Evolutionary conservation across 1,140 invertebrate genomes (phyloP).

Genomic region (Cydia fagiglandana): DNA sequence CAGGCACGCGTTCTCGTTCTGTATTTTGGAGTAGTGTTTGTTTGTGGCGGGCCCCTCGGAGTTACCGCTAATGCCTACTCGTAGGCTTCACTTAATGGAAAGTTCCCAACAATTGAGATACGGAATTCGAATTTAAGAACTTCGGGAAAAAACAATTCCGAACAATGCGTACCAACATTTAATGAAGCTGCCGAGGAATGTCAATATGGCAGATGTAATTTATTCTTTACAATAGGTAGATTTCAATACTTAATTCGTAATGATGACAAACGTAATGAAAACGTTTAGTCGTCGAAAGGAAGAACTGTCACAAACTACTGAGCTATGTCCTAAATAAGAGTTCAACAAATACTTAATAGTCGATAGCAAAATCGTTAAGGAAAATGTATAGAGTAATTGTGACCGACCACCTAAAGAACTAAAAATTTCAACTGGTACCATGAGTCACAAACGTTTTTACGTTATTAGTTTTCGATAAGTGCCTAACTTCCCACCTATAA

Average conservation of each 20-base stretch:
- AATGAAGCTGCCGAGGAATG: constrained; percentile 18
- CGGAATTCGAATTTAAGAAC: constrained; percentile 16
- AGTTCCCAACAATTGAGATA: background rate
- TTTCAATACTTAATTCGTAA: no score
- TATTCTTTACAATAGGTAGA: background rate
- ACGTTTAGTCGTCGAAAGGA: background rate
- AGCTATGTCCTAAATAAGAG: no score
- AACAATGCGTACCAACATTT: constrained; percentile 24
- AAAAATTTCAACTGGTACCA: no score
- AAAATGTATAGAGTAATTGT: no score
- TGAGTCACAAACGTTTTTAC: no score
- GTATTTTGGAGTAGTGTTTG: background rate
- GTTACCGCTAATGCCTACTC: no score
- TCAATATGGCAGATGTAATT: constrained; percentile 21
- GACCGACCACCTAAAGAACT: no score
- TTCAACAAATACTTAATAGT: no score
- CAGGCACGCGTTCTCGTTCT: background rate
- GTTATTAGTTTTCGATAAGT: no score
- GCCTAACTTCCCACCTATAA: no score
- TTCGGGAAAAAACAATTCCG: constrained; percentile 6
- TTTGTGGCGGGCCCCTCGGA: background rate
- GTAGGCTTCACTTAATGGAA: background rate
- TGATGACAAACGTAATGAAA: background rate
- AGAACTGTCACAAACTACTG: no score
- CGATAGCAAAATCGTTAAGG: no score